Percentiles rank a stretch among this genome's conserved stretches.
phyloP scores from a whole-genome alignment of 2,888 invertebrate species.

The Cantharis lateralis region DNA sequence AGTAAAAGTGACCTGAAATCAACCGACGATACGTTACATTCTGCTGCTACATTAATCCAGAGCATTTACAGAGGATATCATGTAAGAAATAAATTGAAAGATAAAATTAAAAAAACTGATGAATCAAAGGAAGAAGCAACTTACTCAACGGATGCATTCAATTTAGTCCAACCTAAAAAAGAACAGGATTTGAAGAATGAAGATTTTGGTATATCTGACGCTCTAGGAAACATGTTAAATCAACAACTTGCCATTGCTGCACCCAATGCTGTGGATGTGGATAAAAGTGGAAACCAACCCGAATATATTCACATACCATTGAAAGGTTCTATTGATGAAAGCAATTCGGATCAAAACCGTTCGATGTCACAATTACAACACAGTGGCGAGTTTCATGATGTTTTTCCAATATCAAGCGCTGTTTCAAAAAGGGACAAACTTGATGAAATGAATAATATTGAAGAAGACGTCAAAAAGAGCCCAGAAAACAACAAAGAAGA shows the following conservation, averaged over 20 bases:
- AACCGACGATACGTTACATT: background rate
- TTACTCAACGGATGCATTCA: background rate
- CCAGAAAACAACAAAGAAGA: too few species aligned
- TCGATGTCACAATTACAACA: conserved; percentile 57
- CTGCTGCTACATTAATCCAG: conserved; percentile 29
- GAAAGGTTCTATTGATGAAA: conserved; percentile 17
- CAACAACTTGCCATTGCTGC: conserved; percentile 15
- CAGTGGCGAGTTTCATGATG: conserved; percentile 58
- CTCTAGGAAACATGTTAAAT: conserved; percentile 7
- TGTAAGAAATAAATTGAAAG: conserved; percentile 1
- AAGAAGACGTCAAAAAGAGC: too few species aligned
- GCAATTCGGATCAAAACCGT: conserved; percentile 31
- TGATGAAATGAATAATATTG: too few species aligned
- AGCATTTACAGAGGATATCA: conserved; percentile 24
- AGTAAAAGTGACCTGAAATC: background rate
- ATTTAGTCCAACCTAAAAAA: background rate
- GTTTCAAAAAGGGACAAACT: background rate
- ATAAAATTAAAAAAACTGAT: background rate
- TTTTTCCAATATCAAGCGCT: conserved; percentile 40
- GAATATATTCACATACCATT: conserved; percentile 37
- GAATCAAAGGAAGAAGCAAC: background rate
- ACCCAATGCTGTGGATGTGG: conserved; percentile 3
- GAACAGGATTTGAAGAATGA: background rate
- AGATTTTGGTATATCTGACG: background rate
- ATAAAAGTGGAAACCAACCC: conserved; percentile 13